Percentiles rank a stretch among this genome's conserved stretches.
Evolutionary conservation across 92 coral and sea anemone genomes (phyloP).

Genomic region (Montipora capitata): DNA sequence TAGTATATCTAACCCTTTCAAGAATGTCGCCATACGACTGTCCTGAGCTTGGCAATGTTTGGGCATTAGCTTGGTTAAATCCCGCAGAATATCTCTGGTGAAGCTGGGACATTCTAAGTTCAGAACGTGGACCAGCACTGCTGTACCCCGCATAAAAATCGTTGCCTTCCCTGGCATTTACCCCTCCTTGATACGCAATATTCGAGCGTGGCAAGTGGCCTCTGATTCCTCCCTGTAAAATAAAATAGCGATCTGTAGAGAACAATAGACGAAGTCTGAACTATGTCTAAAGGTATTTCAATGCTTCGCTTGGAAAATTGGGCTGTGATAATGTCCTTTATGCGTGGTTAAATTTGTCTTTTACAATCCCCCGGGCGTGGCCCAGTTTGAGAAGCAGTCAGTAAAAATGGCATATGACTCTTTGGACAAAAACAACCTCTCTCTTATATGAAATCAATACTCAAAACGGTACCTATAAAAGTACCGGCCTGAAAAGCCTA

Average conservation of each 20-base stretch:
- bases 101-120: constrained; percentile 13
- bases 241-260: neutral
- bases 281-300: no score
- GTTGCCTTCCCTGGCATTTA: constrained; percentile 11
- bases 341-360: no score
- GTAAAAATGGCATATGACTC: no score
- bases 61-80: neutral
- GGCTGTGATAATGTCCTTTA: no score
- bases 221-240: constrained; percentile 12
- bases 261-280: neutral
- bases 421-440: no score
- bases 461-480: no score
- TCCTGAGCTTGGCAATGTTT: constrained; percentile 24
- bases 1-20: constrained; percentile 72
- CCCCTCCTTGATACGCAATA: constrained; percentile 10
- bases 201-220: constrained; percentile 1
- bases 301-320: no score
- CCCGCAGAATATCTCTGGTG: constrained; percentile 9
- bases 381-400: no score
- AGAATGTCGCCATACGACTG: constrained; percentile 69
- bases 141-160: constrained; percentile 9
- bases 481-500: no score
- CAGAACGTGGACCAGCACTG: constrained; percentile 8
- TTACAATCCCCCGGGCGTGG: no score
- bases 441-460: no score